phyloP scores from a whole-genome alignment of 2,888 invertebrate species.

The Crioceris asparagi region DNA sequence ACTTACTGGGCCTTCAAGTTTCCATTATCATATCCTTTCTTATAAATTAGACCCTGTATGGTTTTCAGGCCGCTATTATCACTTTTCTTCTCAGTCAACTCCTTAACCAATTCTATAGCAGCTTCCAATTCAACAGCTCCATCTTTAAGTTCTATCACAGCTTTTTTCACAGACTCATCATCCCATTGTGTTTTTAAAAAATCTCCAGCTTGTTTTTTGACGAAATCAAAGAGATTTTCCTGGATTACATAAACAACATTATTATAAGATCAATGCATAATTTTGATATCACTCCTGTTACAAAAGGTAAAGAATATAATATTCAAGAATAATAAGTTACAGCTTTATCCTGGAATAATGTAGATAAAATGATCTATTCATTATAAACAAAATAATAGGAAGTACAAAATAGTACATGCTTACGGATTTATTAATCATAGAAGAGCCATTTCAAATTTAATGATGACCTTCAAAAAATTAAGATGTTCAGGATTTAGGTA shows the following conservation, averaged over 20 bases:
- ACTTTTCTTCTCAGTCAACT: constrained; percentile 73
- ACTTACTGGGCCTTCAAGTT: constrained; percentile 84
- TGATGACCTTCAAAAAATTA: too few relatives aligned
- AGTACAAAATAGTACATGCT: too few relatives aligned
- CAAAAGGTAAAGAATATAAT: too few relatives aligned
- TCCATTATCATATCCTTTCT: constrained; percentile 68
- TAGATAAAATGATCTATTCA: too few relatives aligned
- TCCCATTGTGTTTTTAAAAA: constrained; percentile 66
- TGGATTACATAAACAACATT: constrained; percentile 33
- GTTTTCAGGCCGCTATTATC: constrained; percentile 72
- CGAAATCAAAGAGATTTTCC: constrained; percentile 71
- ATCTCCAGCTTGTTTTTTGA: constrained; percentile 56
- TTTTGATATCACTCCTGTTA: too few relatives aligned
- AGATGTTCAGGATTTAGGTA: too few relatives aligned
- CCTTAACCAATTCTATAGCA: constrained; percentile 59
- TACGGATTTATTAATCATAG: too few relatives aligned
- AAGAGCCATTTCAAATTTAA: too few relatives aligned
- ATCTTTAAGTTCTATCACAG: constrained; percentile 54
- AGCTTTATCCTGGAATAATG: too few relatives aligned
- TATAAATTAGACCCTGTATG: constrained; percentile 87
- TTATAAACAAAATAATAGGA: too few relatives aligned
- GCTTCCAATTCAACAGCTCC: constrained; percentile 39
- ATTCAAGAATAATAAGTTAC: too few relatives aligned
- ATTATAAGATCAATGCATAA: too few relatives aligned
- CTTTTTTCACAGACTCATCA: constrained; percentile 52